These are phyloP conservation scores for Sarcophaga variegata DNA, from an alignment of 2,888 invertebrate species.

Conservation along the genomic window DNA sequence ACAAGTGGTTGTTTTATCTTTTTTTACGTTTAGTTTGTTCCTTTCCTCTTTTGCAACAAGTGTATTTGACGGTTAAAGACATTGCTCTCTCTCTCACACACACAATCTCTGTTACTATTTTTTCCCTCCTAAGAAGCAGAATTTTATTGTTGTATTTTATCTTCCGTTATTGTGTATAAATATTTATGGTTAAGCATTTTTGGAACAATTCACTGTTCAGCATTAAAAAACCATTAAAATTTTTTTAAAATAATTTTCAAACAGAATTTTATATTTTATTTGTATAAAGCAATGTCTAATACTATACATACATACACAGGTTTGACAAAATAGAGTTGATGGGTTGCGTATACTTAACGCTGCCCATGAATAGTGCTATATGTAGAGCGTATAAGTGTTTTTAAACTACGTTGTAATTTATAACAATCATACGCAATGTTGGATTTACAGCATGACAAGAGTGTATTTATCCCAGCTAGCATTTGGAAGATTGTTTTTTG, in stretches of 20 bases:
- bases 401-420: background rate
- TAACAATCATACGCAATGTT: constrained; percentile 21
- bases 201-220: no score
- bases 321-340: background rate
- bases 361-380: background rate
- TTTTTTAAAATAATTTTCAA: no score
- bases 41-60: constrained; percentile 26
- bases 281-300: background rate
- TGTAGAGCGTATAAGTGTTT: constrained; percentile 11
- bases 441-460: no score
- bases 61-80: constrained; percentile 16
- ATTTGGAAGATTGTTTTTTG: no score
- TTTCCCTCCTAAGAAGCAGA: background rate
- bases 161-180: background rate
- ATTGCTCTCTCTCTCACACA: background rate
- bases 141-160: constrained; percentile 3
- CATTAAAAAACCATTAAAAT: no score
- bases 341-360: background rate
- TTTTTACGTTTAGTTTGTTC: background rate
- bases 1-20: constrained; percentile 1
- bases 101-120: no score
- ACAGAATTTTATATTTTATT: background rate
- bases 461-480: no score
- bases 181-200: background rate
- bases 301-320: background rate